A percentile compares a stretch with the other conserved stretches of the same genome.
These are phyloP conservation scores for Sesamia nonagrioides DNA, from an alignment of 1,140 invertebrate genomes.

Conservation along the genomic window DNA sequence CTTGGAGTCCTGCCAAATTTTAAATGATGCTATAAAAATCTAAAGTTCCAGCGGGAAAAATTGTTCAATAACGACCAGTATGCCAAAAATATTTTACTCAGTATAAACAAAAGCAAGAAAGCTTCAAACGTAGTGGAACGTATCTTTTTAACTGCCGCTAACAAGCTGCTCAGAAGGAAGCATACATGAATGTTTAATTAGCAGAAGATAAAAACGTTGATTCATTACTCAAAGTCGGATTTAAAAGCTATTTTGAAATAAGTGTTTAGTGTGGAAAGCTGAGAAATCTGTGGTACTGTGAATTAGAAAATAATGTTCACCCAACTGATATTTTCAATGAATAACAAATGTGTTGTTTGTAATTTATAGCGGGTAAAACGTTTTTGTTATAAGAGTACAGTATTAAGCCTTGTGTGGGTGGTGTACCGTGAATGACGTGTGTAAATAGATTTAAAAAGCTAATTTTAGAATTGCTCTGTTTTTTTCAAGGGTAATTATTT, in stretches of 20 bases:
- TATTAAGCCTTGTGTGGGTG: neutral
- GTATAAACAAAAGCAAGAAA: slow-evolving; percentile 66
- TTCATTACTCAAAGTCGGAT: slow-evolving; percentile 25
- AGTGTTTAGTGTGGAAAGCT: slow-evolving; percentile 22
- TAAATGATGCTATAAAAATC: slow-evolving; percentile 83
- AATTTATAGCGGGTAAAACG: slow-evolving; percentile 27
- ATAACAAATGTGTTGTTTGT: slow-evolving; percentile 17
- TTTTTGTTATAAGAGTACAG: slow-evolving; percentile 3
- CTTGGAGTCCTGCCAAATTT: slow-evolving; percentile 77
- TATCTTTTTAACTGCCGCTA: slow-evolving; percentile 46
- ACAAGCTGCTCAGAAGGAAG: slow-evolving; percentile 10
- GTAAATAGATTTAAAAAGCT: neutral
- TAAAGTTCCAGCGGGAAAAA: slow-evolving; percentile 77
- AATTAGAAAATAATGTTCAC: slow-evolving; percentile 8
- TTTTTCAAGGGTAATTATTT: neutral
- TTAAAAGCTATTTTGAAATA: slow-evolving; percentile 38
- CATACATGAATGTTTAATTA: slow-evolving; percentile 43
- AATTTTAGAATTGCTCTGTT: neutral
- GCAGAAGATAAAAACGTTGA: slow-evolving; percentile 39
- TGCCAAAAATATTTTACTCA: slow-evolving; percentile 69
- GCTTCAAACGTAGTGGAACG: slow-evolving; percentile 54
- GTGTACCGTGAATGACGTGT: neutral
- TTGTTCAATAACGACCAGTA: slow-evolving; percentile 63
- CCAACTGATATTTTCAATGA: slow-evolving; percentile 14
- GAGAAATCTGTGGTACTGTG: slow-evolving; percentile 11